Base-by-base conservation (phyloP, 2,888 invertebrate species). In the Sarcophaga subvicina region DNA sequence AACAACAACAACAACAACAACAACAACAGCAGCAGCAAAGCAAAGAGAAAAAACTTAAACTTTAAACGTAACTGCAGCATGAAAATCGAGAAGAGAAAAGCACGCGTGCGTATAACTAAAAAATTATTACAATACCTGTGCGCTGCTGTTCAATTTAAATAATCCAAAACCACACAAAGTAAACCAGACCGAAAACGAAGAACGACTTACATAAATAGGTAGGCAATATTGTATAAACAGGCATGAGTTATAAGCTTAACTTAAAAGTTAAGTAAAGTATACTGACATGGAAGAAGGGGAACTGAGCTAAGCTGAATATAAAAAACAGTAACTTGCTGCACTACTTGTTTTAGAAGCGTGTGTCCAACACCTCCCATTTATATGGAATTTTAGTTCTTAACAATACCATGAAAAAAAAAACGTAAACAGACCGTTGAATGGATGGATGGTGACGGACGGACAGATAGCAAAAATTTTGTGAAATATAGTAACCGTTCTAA, bases 261-360 rank as follows among this genome's bases (percentile, higher is more conserved):
- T 59, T 59, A 17, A 14, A 17, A 59, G 22, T 11, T 67, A 45
- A 45, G 45, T 60, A 59, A 62, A 62, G 14, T n/a, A n/a, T 14
- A 0, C 10, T 37, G 37, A 0, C 20, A 64, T 64, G 12, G 37
- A 14, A 22, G 37, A 60, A 27, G 60, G 47, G 71, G 59, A 80
- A 66, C 76, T 37, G 8, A 37, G 37, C 10, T 37, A 37, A 37
- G 37, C 37, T 10, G 37, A 37, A 8, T 10, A 37, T 37, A 37
- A 70, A 67, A 75, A 80, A 69, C 47, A 66, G 67, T 70, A 70
- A 81, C 78, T 84, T 87, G 84, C 81, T 87, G 87, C 87, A 87
- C 87, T 84, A 87, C 76, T 87, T 87, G 84, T 69, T 87, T 84
- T 76, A 22, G 81, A 59, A 87, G 87, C 87, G 87, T 87, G 87